Percentiles rank a stretch among this genome's conserved stretches.
Evolutionary conservation across 1,140 invertebrate species (phyloP).

Genomic region (Cotesia vestalis): DNA sequence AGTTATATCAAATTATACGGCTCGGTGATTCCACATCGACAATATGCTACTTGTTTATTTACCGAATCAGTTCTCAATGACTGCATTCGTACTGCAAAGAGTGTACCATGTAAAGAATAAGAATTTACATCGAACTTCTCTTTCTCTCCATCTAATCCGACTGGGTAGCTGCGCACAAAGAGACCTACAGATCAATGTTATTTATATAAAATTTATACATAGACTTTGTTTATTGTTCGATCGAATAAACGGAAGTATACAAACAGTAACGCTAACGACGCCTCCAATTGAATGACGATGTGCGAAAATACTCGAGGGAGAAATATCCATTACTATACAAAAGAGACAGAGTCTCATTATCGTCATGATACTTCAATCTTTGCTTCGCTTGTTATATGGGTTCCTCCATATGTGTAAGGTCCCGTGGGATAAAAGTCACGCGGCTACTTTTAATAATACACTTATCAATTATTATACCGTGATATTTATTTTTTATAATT

Average conservation of each 20-base stretch:
- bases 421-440: not conserved
- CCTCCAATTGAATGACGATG: slow-evolving; percentile 48
- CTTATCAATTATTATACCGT: slow-evolving; percentile 31
- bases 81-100: slow-evolving; percentile 35
- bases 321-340: not conserved
- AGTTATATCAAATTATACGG: slow-evolving; percentile 51
- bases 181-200: not conserved
- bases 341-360: slow-evolving; percentile 6
- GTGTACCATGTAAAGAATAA: too few relatives aligned
- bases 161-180: too few relatives aligned
- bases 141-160: not conserved
- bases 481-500: slow-evolving; percentile 15
- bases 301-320: slow-evolving; percentile 48
- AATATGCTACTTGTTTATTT: slow-evolving; percentile 59
- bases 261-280: slow-evolving; percentile 45
- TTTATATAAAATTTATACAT: not conserved
- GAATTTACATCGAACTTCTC: not conserved
- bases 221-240: not conserved
- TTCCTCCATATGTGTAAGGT: slow-evolving; percentile 17
- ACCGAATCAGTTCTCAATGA: slow-evolving; percentile 54
- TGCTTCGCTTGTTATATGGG: not conserved
- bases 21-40: slow-evolving; percentile 48
- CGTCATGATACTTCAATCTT: not conserved
- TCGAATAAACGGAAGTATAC: not conserved
- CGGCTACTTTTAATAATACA: slow-evolving; percentile 25